A percentile compares a stretch with the other conserved stretches of the same genome.
Evolutionary conservation across 1,140 invertebrate species (phyloP).

Genomic region (Camponotus vicinus): DNA sequence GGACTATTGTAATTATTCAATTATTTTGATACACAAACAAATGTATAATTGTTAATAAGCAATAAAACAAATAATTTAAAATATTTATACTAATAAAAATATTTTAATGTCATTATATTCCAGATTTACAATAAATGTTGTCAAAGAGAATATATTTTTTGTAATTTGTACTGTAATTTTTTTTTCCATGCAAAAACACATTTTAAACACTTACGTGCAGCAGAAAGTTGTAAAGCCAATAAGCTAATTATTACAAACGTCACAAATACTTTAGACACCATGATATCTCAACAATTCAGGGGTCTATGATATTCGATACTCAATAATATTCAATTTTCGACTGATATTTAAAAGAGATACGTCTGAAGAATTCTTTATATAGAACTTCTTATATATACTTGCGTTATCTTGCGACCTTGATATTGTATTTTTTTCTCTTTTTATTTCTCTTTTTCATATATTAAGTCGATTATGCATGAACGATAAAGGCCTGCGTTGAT

Average conservation of each 20-base stretch:
- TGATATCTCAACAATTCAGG: background rate
- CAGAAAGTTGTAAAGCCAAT: background rate
- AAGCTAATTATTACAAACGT: background rate
- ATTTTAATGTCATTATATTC: too few species aligned
- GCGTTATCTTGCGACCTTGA: background rate
- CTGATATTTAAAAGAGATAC: background rate
- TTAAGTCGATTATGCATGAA: background rate
- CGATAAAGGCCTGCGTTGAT: background rate
- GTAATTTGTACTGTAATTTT: too few species aligned
- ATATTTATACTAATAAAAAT: too few species aligned
- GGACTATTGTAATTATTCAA: too few species aligned
- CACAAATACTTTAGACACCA: background rate
- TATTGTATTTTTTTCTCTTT: background rate
- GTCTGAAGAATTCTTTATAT: too few species aligned
- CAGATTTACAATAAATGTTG: too few species aligned
- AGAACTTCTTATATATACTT: too few species aligned
- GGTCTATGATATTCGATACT: background rate
- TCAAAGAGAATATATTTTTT: too few species aligned
- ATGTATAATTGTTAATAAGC: too few species aligned
- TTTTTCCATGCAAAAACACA: background rate
- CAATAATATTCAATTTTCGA: background rate
- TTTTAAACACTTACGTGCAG: background rate
- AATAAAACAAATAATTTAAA: too few species aligned
- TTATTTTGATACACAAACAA: too few species aligned
- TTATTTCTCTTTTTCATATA: background rate